A percentile compares a stretch with the other conserved stretches of the same genome.
phyloP scores from a whole-genome alignment of 2,113 vertebrate genomes.

The Glaucomys volans region DNA sequence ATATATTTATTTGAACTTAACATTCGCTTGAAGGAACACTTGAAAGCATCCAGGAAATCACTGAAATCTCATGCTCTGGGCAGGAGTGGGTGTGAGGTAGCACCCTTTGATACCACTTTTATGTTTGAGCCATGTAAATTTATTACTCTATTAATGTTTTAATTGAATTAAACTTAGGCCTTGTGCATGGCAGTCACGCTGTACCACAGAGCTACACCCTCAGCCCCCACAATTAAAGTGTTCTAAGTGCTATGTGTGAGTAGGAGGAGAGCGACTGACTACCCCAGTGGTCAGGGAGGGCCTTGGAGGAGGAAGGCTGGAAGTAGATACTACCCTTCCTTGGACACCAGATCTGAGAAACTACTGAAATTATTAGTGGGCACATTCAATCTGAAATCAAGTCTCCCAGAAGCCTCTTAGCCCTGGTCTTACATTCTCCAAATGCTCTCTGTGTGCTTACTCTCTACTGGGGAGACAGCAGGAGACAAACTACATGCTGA shows the following conservation, averaged over 20 bases:
- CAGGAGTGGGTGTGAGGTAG: neutral
- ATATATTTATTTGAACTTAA: neutral
- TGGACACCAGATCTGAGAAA: neutral
- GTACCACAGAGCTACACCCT: neutral
- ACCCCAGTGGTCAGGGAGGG: neutral
- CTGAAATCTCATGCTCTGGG: neutral
- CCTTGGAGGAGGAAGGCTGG: neutral
- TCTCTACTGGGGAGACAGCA: neutral
- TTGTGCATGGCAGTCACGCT: neutral
- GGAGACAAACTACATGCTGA: neutral
- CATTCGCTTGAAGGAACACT: neutral
- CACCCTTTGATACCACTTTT: neutral
- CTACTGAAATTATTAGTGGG: neutral
- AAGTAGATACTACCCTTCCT: neutral
- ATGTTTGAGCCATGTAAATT: neutral
- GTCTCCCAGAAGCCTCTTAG: neutral
- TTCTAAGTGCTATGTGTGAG: neutral
- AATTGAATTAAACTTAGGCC: neutral
- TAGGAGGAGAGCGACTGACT: neutral
- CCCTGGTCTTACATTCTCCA: neutral
- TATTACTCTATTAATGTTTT: neutral
- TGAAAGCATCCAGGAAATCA: neutral
- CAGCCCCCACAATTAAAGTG: too few relatives aligned
- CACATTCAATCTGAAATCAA: neutral
- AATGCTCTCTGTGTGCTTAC: fast-evolving